Conservation (phyloP, 1,140 invertebrate species). For the Brachionus sp. region DNA sequence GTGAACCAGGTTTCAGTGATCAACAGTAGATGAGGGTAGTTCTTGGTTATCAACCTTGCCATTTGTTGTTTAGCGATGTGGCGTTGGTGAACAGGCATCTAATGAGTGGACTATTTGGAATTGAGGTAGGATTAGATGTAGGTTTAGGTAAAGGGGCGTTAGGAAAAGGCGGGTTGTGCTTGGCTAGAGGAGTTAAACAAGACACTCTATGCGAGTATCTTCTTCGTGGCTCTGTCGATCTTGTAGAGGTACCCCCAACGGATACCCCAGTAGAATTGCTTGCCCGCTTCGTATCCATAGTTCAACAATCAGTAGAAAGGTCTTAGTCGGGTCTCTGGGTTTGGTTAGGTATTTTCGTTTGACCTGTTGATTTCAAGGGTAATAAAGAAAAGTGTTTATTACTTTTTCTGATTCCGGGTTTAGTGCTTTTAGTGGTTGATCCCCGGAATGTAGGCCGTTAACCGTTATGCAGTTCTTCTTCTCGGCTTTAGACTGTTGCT, state of each 20-base stretch:
- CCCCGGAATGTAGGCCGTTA: background rate
- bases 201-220: background rate
- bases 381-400: background rate
- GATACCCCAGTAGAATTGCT: background rate
- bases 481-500: background rate
- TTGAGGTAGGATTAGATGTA: too few species aligned
- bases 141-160: too few species aligned
- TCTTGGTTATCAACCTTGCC: background rate
- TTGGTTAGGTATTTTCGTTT: background rate
- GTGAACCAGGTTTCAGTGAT: too few species aligned
- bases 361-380: background rate
- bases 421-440: background rate
- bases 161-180: too few species aligned
- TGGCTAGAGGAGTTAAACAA: background rate
- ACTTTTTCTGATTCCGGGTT: background rate
- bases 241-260: background rate
- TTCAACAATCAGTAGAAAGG: background rate
- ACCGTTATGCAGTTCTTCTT: background rate
- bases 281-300: background rate
- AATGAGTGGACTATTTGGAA: background rate
- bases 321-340: background rate
- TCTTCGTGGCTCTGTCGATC: background rate
- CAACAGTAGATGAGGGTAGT: too few species aligned
- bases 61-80: conserved; percentile 8
- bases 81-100: background rate